phyloP scores from a whole-genome alignment of 2,888 invertebrate species.

The Temnothorax ravouxi region DNA sequence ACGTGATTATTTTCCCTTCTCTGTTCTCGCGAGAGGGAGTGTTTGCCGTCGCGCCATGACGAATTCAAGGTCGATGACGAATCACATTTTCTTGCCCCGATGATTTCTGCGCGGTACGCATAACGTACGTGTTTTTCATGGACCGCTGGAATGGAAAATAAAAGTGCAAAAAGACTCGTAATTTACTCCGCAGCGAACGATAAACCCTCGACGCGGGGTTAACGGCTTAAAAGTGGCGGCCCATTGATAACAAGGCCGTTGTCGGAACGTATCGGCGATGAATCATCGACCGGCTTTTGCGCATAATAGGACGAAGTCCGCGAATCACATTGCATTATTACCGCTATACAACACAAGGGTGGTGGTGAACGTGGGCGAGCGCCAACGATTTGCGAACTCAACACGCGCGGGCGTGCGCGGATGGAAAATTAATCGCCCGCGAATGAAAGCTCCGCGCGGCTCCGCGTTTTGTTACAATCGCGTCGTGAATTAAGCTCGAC shows the following conservation, averaged over 20 bases:
- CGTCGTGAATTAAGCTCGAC: constrained; percentile 21
- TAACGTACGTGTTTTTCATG: constrained; percentile 28
- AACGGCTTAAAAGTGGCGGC: constrained; percentile 45
- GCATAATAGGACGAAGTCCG: constrained; percentile 58
- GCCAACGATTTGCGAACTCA: constrained; percentile 62
- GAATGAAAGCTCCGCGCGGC: constrained; percentile 63
- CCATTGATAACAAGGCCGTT: constrained; percentile 51
- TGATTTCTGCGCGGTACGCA: constrained; percentile 9
- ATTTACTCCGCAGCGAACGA: constrained; percentile 21
- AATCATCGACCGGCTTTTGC: constrained; percentile 62
- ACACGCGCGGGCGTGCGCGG: constrained; percentile 62
- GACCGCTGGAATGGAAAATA: background rate
- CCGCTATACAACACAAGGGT: too few species aligned
- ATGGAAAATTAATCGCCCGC: constrained; percentile 69
- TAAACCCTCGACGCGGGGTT: constrained; percentile 52
- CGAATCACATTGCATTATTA: constrained; percentile 60
- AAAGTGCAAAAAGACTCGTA: background rate
- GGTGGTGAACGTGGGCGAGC: constrained; percentile 60
- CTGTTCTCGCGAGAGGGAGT: background rate
- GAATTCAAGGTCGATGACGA: constrained; percentile 45
- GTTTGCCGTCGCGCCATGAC: background rate
- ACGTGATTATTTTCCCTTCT: background rate
- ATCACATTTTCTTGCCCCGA: constrained; percentile 34
- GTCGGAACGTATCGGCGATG: constrained; percentile 59
- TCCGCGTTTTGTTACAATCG: constrained; percentile 43